Evolutionary conservation across 1,140 invertebrate species (phyloP).

Genomic region (Drosophila serrata): DNA sequence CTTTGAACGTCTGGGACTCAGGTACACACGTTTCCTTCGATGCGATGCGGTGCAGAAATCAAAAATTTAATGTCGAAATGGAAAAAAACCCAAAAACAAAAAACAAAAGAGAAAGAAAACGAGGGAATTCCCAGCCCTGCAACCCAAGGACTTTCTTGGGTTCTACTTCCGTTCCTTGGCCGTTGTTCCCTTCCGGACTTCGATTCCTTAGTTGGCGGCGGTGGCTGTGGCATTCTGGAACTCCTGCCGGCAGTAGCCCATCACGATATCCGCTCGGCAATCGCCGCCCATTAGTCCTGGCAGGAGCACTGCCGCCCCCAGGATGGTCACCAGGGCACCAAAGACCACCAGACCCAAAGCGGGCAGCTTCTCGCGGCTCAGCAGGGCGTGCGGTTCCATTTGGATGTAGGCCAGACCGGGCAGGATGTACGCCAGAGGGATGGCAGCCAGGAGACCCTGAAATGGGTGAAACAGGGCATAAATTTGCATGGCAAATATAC

Average conservation of each 20-base stretch:
- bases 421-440: constrained; percentile 94
- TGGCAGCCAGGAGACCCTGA: constrained; percentile 93
- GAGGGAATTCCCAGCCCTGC: neutral
- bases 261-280: constrained; percentile 81
- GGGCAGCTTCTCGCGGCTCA: constrained; percentile 90
- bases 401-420: constrained; percentile 93
- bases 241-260: constrained; percentile 82
- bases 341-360: constrained; percentile 90
- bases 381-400: constrained; percentile 90
- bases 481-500: constrained; percentile 59
- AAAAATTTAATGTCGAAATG: neutral
- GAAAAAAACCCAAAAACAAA: neutral
- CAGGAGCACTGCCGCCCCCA: constrained; percentile 86
- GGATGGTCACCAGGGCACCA: constrained; percentile 89
- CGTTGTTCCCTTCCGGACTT: neutral
- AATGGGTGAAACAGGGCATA: constrained; percentile 31
- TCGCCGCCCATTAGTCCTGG: constrained; percentile 79
- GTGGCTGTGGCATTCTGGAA: constrained; percentile 58
- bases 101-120: neutral
- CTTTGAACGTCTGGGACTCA: constrained; percentile 70
- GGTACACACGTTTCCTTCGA: constrained; percentile 70
- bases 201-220: constrained; percentile 43
- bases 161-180: constrained; percentile 14
- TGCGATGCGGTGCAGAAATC: constrained; percentile 40
- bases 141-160: constrained; percentile 32